These are phyloP conservation scores for Cosmorhoe ocellata DNA, from an alignment of 2,888 invertebrate species.

Conservation along the genomic window DNA sequence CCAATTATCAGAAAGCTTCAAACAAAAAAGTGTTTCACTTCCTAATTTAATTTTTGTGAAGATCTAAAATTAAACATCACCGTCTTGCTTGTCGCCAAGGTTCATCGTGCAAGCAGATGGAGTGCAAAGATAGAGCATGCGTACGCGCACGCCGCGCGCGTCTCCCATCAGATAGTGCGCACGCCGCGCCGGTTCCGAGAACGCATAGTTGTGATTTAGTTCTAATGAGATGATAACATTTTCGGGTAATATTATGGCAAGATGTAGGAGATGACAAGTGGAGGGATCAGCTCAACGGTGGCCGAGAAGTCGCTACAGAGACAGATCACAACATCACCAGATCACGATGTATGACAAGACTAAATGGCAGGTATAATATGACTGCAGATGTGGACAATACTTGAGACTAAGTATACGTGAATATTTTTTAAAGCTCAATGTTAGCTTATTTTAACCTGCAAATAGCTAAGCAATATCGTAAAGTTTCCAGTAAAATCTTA, in stretches of 20 bases:
- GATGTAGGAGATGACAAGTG: no score
- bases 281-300: no score
- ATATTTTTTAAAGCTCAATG: no score
- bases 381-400: no score
- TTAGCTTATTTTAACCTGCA: no score
- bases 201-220: conserved; percentile 21
- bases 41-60: conserved; percentile 1
- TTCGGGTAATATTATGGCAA: no score
- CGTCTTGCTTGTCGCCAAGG: conserved; percentile 26
- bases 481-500: conserved; percentile 10
- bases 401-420: neutral
- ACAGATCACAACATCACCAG: no score
- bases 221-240: conserved; percentile 21
- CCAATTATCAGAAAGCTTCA: neutral
- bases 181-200: conserved; percentile 34
- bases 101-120: conserved; percentile 41
- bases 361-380: no score
- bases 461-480: conserved; percentile 11
- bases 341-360: no score
- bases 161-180: conserved; percentile 59
- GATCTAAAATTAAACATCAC: conserved; percentile 5
- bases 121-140: conserved; percentile 48
- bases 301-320: no score
- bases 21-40: neutral
- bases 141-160: conserved; percentile 57